Evolutionary conservation across 2,797 vertebrate species (phyloP).

Genomic region (Poecilia wingei): DNA sequence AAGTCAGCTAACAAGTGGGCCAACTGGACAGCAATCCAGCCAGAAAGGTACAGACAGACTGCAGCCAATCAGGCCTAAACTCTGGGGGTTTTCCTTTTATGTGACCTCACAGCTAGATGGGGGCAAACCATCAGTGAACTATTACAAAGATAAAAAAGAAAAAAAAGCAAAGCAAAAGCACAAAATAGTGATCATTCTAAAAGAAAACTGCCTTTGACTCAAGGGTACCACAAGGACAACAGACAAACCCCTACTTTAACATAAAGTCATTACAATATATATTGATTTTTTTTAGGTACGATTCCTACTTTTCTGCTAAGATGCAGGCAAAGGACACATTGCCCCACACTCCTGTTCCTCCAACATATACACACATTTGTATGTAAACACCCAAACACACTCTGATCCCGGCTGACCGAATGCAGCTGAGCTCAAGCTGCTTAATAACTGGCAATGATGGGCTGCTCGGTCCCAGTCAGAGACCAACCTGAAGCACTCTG

Average conservation of each 20-base stretch:
- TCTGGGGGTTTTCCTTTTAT: conserved; percentile 33
- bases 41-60: conserved; percentile 53
- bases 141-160: conserved; percentile 16
- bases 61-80: conserved; percentile 50
- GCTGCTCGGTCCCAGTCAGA: conserved; percentile 80
- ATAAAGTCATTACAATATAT: conserved; percentile 17
- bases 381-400: conserved; percentile 70
- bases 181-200: conserved; percentile 26
- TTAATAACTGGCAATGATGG: conserved; percentile 86
- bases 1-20: conserved; percentile 66
- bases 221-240: conserved; percentile 8
- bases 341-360: conserved; percentile 19
- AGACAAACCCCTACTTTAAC: conserved; percentile 15
- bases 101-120: conserved; percentile 39
- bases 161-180: conserved; percentile 18
- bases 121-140: conserved; percentile 27
- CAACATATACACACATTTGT: conserved; percentile 55
- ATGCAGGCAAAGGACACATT: conserved; percentile 17
- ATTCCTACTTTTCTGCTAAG: conserved; percentile 1
- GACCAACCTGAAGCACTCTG: conserved; percentile 82
- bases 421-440: conserved; percentile 73
- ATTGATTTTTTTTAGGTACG: conserved; percentile 12
- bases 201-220: conserved; percentile 15
- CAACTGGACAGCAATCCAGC: conserved; percentile 62
- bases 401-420: conserved; percentile 68